Conservation (phyloP, 1,140 invertebrate genomes). For the Agraylea sexmaculata region DNA sequence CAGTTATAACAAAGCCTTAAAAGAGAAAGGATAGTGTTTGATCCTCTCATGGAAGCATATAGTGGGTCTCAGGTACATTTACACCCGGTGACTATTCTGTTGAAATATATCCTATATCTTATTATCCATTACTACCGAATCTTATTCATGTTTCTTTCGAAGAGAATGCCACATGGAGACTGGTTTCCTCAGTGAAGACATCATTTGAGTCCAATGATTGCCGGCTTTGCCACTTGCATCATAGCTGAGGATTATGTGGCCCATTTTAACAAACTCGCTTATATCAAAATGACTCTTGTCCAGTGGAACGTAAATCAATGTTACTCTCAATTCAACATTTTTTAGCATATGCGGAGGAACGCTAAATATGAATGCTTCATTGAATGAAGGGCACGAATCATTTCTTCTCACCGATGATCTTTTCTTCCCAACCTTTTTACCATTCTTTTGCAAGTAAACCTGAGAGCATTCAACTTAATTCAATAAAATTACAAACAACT, state of each 20-base stretch:
- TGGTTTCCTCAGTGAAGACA: constrained; percentile 65
- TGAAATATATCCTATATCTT: background rate
- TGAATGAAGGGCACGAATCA: constrained; percentile 63
- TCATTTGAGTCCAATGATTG: constrained; percentile 77
- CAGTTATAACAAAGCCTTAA: too few relatives aligned
- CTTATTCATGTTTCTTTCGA: constrained; percentile 25
- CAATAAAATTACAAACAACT: constrained; percentile 7
- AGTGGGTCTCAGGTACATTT: constrained; percentile 2
- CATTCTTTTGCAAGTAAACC: constrained; percentile 64
- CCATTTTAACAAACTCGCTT: constrained; percentile 44
- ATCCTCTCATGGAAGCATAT: too few relatives aligned
- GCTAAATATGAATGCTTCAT: constrained; percentile 69
- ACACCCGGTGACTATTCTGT: constrained; percentile 3
- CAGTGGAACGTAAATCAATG: constrained; percentile 24
- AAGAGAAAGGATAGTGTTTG: too few relatives aligned
- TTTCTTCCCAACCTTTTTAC: constrained; percentile 66
- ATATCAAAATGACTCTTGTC: constrained; percentile 25
- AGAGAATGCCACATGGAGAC: constrained; percentile 77
- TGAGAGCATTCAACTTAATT: constrained; percentile 26
- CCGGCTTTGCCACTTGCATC: constrained; percentile 54
- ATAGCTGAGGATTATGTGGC: constrained; percentile 61
- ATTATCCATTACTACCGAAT: constrained; percentile 14
- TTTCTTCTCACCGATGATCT: constrained; percentile 57
- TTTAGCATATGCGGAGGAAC: constrained; percentile 52
- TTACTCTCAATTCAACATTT: constrained; percentile 58